Base-by-base conservation (phyloP, 2,888 invertebrate genomes). In the Resseliella maxima region DNA sequence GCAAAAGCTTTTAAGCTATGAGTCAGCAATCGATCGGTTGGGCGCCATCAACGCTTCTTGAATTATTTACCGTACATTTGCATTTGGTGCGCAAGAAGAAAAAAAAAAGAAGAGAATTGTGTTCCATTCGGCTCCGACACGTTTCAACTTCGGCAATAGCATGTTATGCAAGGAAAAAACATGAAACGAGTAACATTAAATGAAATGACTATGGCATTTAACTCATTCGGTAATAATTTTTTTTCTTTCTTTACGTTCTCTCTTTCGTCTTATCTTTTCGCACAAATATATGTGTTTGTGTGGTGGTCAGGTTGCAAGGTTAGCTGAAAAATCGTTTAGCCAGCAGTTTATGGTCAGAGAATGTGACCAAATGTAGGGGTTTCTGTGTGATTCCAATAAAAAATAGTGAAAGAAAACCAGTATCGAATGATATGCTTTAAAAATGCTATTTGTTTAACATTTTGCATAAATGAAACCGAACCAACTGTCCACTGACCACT, bases 111-210 rank as follows among this genome's bases (percentile, higher is more conserved):
- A n/a, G n/a, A n/a, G n/a, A n/a, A n/a, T n/a, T n/a, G n/a, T n/a
- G 24, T 50, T 50, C 59, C 59, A 59, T 59, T 15, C 21, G 50
- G 59, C 59, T 18, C 2, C 10, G 2, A 18, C 24, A 59, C 41
- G 41, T 8, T 59, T 59, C 18, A 18, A 8, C 41, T 50, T 8
- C n/a, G 3, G 24, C 24, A 24, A 59, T 24, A 10, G n/a, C n/a
- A n/a, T n/a, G n/a, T n/a, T 59, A 24, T 15, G 24, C 3, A 59
- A 59, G 59, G 5, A 24, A 59, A 59, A 59, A 59, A 24, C 3
- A 59, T 59, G 59, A 24, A 59, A 59, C n/a, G n/a, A 24, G 59
- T n/a, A 59, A 24, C 59, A 59, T 59, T 59, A 59, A 59, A 59
- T 59, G 24, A 59, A 59, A 59, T 59, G 59, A 59, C 59, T 59